Conservation (phyloP, 2,113 vertebrate genomes). For the Microcebus griseorufus region DNA sequence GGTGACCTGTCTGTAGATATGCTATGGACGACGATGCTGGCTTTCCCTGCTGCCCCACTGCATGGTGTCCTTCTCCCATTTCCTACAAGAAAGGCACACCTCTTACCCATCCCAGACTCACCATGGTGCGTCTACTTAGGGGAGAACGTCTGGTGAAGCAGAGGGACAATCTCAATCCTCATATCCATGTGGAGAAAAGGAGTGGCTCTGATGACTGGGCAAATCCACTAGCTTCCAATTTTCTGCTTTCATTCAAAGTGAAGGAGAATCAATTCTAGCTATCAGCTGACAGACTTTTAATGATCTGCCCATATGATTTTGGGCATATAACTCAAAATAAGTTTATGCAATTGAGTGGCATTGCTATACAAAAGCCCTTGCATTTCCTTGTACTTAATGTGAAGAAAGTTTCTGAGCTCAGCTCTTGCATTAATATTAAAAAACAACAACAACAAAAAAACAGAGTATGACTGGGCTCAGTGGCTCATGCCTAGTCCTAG, state of each 20-base stretch:
- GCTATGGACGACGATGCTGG: rapidly evolving
- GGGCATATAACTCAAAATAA: slow-evolving; percentile 5
- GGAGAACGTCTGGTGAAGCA: background rate
- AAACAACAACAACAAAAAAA: too few species aligned
- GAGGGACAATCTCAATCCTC: background rate
- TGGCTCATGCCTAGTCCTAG: too few species aligned
- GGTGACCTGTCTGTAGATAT: background rate
- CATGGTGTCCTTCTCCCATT: background rate
- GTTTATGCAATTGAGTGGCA: background rate
- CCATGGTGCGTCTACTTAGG: background rate
- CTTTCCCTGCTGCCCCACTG: background rate
- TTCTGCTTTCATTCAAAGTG: background rate
- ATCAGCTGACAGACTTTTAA: background rate
- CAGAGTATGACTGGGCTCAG: too few species aligned
- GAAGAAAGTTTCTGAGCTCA: slow-evolving; percentile 12
- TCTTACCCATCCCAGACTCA: background rate
- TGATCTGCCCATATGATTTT: background rate
- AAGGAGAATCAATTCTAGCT: background rate
- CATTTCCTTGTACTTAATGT: background rate
- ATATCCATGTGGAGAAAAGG: background rate
- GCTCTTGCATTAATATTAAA: background rate
- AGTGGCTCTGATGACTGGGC: background rate
- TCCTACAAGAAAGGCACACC: background rate
- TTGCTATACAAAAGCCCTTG: background rate
- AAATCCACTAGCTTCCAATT: background rate